Conservation (phyloP, 2,797 vertebrate species). For the Xiphophorus birchmanni region DNA sequence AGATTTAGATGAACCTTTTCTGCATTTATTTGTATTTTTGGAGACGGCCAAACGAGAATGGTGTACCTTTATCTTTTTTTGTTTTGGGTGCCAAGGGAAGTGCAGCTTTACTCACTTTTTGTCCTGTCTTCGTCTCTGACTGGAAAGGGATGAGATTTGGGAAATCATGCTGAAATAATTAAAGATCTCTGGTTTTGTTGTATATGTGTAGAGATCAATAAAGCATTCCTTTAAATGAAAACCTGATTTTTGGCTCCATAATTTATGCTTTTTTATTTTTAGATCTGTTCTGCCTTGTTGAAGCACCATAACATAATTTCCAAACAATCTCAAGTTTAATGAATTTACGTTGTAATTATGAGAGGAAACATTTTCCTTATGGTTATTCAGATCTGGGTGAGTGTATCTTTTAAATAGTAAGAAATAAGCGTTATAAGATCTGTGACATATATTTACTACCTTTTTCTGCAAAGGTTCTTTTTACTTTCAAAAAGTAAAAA, state of each 20-base stretch:
- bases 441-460: neutral
- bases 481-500: neutral
- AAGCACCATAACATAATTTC: no score
- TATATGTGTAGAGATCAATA: constrained; percentile 83
- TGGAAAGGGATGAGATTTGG: constrained; percentile 27
- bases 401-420: neutral
- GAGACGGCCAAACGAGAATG: neutral
- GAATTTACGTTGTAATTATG: neutral
- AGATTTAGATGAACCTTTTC: neutral
- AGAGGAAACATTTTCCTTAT: neutral
- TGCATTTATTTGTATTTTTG: neutral
- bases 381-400: neutral
- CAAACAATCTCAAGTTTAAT: neutral
- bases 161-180: constrained; percentile 24
- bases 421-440: neutral
- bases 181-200: constrained; percentile 58
- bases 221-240: constrained; percentile 83
- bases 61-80: neutral
- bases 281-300: neutral
- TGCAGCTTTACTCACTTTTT: constrained; percentile 65
- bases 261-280: neutral
- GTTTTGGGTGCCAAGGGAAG: constrained; percentile 10
- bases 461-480: neutral
- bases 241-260: neutral
- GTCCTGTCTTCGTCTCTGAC: constrained; percentile 50